These are phyloP conservation scores for Trisateles emortualis DNA, from an alignment of 2,888 invertebrate genomes.

Conservation along the genomic window DNA sequence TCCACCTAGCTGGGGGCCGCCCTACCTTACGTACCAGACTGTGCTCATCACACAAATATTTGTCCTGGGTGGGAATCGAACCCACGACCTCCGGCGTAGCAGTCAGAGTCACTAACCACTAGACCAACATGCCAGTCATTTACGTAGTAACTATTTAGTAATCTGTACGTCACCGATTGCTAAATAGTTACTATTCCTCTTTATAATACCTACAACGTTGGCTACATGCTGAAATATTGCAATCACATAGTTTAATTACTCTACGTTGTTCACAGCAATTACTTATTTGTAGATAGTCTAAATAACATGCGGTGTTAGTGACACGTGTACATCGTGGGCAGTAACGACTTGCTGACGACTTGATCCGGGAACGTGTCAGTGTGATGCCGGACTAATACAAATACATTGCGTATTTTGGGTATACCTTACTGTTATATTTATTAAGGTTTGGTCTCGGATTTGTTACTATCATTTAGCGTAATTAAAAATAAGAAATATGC, in stretches of 20 bases:
- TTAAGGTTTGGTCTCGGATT: too few relatives aligned
- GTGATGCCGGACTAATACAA: neutral
- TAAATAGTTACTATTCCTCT: neutral
- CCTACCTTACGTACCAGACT: too few relatives aligned
- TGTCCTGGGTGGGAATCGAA: too few relatives aligned
- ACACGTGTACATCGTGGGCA: neutral
- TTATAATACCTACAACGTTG: neutral
- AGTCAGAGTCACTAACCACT: too few relatives aligned
- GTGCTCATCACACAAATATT: too few relatives aligned
- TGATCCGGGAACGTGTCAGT: constrained; percentile 2
- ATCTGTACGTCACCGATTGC: too few relatives aligned
- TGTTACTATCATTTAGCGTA: too few relatives aligned
- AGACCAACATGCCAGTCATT: too few relatives aligned
- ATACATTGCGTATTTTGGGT: neutral
- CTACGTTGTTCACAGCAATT: constrained; percentile 6
- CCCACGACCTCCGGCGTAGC: too few relatives aligned
- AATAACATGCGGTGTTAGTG: constrained; percentile 2
- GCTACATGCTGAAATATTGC: neutral
- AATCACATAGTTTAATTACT: neutral
- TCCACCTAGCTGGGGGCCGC: too few relatives aligned
- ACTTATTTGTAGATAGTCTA: constrained; percentile 14
- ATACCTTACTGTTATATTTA: neutral
- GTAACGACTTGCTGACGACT: constrained; percentile 2
- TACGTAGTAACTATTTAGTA: too few relatives aligned
- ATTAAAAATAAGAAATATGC: too few relatives aligned